Evolutionary conservation across 2,113 vertebrate genomes (phyloP), one percentile per base, ranked within the genome.

Genomic region (Caranx ignobilis): DNA sequence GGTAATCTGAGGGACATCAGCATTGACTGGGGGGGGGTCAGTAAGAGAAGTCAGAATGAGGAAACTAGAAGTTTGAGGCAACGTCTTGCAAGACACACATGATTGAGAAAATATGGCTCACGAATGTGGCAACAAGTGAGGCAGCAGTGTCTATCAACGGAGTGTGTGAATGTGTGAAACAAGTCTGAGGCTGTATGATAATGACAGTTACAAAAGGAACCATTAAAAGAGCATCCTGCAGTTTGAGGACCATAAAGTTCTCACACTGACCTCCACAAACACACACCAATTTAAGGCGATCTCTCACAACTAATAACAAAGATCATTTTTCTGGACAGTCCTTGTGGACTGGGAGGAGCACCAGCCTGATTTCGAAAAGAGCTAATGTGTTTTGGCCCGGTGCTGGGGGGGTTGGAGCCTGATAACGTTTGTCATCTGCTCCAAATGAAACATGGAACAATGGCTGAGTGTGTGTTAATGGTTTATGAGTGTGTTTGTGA

Each of bases 381-480:
- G 74, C 76, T 78, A 47, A 85, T 75, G 77, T 31, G 16, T 87
- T 71, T 85, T 89, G 84, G 84, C 87, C 87, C 16, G 0, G 35
- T 62, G 57, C 15, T 8, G 45, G 77, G 67, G 67, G 66, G 63
- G 78, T 72, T 64, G 13, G 45, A 75, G 72, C 55, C 73, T 62
- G 82, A 89, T 83, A 82, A 32, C 37, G n/a, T 63, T 0, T 50
- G 55, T 66, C 65, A 26, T 48, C 39, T 60, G 64, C 68, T 87
- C 89, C 89, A 91, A 91, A 72, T 56, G 83, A 85, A 91, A 91
- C 87, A 87, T 10, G 64, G 55, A 89, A 83, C 87, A 83, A 89
- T 82, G 45, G 74, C 59, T 77, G 79, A 85, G 68, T 83, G 77
- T 76, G 74, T 69, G 16, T 83, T 87, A 64, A 61, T 77, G 83